Conservation (phyloP, 2,113 vertebrate species). For the Rhadina sibilatrix region DNA sequence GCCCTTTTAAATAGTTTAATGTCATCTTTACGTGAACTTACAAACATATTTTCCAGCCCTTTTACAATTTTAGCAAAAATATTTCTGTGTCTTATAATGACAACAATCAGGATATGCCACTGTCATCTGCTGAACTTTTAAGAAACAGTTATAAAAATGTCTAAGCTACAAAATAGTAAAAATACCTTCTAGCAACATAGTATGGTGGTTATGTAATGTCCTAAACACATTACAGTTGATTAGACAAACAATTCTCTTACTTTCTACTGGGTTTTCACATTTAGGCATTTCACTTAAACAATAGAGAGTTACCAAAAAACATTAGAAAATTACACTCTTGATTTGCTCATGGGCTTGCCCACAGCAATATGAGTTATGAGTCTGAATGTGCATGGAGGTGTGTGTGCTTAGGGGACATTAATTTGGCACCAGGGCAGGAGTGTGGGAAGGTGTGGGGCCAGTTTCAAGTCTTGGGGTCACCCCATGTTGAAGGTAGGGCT, state of each 20-base stretch:
- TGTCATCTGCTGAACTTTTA: background rate
- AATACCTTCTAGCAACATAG: background rate
- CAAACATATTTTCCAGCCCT: background rate
- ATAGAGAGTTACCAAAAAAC: background rate
- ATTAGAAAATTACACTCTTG: background rate
- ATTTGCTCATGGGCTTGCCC: background rate
- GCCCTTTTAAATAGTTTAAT: background rate
- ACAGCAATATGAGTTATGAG: fast-evolving
- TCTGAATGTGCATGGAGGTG: fast-evolving
- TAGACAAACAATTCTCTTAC: background rate
- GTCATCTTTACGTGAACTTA: background rate
- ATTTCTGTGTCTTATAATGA: background rate
- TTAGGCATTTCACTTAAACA: background rate
- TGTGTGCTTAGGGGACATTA: fast-evolving
- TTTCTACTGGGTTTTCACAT: background rate
- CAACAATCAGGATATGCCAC: background rate
- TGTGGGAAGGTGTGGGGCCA: background rate
- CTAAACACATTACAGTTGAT: background rate
- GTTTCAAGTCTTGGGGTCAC: background rate
- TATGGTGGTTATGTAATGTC: background rate
- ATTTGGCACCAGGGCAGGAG: background rate
- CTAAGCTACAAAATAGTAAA: background rate
- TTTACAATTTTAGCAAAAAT: background rate
- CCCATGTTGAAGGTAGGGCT: background rate
- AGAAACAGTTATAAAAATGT: background rate